phyloP scores from a whole-genome alignment of 1,140 invertebrate species.

The Holcopasites calliopsidis region DNA sequence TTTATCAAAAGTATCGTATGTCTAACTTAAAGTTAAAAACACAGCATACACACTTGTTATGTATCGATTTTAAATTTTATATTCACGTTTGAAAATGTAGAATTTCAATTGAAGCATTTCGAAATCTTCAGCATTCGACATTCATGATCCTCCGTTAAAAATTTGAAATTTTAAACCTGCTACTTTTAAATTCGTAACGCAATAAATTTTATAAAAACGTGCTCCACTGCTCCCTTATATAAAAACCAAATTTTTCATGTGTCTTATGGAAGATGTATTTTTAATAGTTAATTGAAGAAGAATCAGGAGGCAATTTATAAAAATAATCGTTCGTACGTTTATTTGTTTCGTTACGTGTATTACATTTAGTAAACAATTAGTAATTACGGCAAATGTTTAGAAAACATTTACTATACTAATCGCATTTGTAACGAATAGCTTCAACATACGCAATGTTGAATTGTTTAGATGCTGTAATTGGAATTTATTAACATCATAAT shows the following conservation, averaged over 20 bases:
- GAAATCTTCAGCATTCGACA: no score
- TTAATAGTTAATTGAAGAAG: no score
- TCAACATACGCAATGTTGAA: not conserved
- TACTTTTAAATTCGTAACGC: not conserved
- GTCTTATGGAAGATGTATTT: no score
- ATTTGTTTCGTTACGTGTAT: not conserved
- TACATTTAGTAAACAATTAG: not conserved
- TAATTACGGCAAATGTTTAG: not conserved
- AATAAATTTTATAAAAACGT: not conserved
- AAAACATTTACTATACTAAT: not conserved
- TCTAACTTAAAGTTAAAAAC: no score
- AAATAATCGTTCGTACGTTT: conserved; percentile 8
- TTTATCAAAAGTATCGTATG: not conserved
- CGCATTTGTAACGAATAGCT: not conserved
- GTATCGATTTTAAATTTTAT: not conserved
- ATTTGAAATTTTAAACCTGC: no score
- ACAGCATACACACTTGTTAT: no score
- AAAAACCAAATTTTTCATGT: no score
- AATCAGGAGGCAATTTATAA: not conserved
- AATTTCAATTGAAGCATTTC: not conserved
- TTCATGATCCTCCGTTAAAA: no score
- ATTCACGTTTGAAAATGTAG: not conserved
- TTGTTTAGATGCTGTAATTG: not conserved
- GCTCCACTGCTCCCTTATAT: not conserved
- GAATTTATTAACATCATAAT: not conserved